Evolutionary conservation across 2,113 vertebrate species (phyloP).

Genomic region (Thermophis baileyi): DNA sequence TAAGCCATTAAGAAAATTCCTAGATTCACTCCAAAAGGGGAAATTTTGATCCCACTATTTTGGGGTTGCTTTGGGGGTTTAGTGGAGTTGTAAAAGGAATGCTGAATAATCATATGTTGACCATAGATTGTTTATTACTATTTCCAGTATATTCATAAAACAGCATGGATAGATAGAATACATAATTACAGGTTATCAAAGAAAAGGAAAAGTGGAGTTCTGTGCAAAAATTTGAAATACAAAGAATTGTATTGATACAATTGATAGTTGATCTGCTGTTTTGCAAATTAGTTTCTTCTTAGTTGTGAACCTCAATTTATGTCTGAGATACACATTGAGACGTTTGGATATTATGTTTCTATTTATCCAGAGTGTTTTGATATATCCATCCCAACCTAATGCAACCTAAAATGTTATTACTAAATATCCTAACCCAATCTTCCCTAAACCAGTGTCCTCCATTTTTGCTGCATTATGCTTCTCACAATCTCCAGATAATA

Average conservation of each 20-base stretch:
- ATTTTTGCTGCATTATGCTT: not conserved
- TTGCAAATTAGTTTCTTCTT: not conserved
- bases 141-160: not conserved
- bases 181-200: not conserved
- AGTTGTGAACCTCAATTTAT: not conserved
- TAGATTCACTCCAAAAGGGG: not conserved
- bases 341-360: not conserved
- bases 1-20: not conserved
- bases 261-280: not conserved
- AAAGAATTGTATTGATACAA: not conserved
- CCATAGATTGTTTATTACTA: not conserved
- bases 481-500: not conserved
- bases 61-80: not conserved
- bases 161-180: not conserved
- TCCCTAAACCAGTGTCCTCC: not conserved
- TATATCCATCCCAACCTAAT: not conserved
- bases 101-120: not conserved
- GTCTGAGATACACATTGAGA: not conserved
- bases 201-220: not conserved
- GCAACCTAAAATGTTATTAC: not conserved
- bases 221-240: not conserved
- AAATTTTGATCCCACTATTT: not conserved
- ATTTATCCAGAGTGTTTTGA: not conserved
- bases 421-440: not conserved
- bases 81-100: not conserved